phyloP scores from a whole-genome alignment of 2,113 vertebrate species.

The Manacus vitellinus region DNA sequence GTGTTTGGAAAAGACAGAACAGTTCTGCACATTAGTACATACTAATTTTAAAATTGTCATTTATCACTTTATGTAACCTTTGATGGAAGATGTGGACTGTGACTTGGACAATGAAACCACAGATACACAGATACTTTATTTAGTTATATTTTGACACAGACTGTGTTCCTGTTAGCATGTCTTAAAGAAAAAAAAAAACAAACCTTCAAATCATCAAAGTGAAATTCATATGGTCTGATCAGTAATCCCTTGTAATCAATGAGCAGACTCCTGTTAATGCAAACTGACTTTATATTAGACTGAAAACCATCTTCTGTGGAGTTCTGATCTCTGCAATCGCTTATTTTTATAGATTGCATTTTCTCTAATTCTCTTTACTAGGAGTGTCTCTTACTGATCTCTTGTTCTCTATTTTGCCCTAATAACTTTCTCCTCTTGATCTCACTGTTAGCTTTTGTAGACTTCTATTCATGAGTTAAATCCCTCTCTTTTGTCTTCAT shows the following conservation, averaged over 20 bases:
- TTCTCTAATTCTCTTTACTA: not conserved
- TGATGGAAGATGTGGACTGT: not conserved
- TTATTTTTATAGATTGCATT: not conserved
- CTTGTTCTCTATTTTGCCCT: not conserved
- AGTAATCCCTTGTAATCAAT: not conserved
- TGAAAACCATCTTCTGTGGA: not conserved
- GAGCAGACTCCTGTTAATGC: not conserved
- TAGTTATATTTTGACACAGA: not conserved
- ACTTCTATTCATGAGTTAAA: not conserved
- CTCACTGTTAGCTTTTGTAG: not conserved
- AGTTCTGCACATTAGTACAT: not conserved
- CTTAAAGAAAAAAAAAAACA: not conserved
- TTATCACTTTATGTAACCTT: not conserved
- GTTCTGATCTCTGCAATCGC: not conserved
- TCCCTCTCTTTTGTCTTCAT: not conserved
- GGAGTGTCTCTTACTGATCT: not conserved
- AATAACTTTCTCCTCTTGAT: not conserved
- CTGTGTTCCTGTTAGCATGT: not conserved
- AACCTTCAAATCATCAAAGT: not conserved
- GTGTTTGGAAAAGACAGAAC: not conserved
- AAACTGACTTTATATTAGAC: not conserved
- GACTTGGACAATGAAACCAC: not conserved
- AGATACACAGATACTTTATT: not conserved
- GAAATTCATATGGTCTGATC: not conserved
- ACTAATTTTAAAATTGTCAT: not conserved